Base-by-base conservation (phyloP, 2,888 invertebrate genomes). In the Zele albiditarsus region DNA sequence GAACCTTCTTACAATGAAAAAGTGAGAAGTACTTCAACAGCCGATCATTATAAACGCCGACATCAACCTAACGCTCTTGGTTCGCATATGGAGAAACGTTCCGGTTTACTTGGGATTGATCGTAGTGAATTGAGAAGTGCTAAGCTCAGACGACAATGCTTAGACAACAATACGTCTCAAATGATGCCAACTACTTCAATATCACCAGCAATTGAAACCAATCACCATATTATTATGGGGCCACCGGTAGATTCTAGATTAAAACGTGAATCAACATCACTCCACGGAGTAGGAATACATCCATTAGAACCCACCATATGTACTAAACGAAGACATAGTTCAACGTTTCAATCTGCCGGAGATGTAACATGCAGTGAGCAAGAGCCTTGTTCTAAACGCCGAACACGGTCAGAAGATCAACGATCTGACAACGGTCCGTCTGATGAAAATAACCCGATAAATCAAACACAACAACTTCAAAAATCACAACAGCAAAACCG, bases 401-500 rank as follows among this genome's bases (percentile, higher is more conserved):
- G 86, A 62, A 89, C 89, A 0, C 84, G 89, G 0, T 89, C 89
- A 0, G 89, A 88, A 42, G 88, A 86, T 73, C 79, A 83, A 16
- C 82, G 79, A 0, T 80, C n/a, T n/a, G n/a, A n/a, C n/a, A n/a
- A n/a, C n/a, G n/a, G 76, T 89, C 85, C 88, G 81, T 82, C 86
- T 79, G 86, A 91, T 86, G 90, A 90, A 84, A 86, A 91, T 85
- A 75, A 91, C 80, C 88, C 91, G 6, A 79, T 87, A 33, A 90
- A 89, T 81, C 90, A 90, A 75, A 85, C 27, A 1, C 70, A 74
- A 82, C 73, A 10, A 27, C 25, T 28, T 14, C 42, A 71, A 25
- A 27, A 63, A 6, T 23, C 14, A 1, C 49, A n/a, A 23, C 46
- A 5, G 27, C 82, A 79, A 10, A 80, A 78, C 70, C 78, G 84